Conservation (phyloP, 1,140 invertebrate species). For the Rhyzopertha dominica region DNA sequence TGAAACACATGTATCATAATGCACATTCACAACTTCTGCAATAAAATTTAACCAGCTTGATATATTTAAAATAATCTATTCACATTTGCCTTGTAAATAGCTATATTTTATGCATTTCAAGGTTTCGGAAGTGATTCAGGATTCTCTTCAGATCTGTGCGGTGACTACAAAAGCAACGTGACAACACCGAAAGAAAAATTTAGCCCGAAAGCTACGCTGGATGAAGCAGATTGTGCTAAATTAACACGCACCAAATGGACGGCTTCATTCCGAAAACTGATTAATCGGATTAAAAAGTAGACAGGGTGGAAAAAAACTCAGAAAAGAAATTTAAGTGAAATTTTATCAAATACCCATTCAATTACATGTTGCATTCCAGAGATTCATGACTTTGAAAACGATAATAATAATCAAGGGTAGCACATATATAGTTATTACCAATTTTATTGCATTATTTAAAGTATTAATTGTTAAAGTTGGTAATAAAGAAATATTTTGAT, state of each 20-base stretch:
- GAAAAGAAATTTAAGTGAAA: too few relatives aligned
- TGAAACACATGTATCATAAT: too few relatives aligned
- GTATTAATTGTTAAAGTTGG: too few relatives aligned
- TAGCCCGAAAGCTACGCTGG: conserved; percentile 34
- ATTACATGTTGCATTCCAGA: too few relatives aligned
- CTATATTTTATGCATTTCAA: conserved; percentile 14
- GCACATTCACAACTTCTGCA: too few relatives aligned
- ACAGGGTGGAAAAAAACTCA: too few relatives aligned
- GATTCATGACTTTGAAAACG: too few relatives aligned
- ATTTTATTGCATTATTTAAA: too few relatives aligned
- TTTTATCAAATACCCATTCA: too few relatives aligned
- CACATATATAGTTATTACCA: too few relatives aligned
- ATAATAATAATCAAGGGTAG: too few relatives aligned
- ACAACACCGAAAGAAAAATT: conserved; percentile 43
- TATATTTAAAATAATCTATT: neutral
- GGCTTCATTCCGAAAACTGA: conserved; percentile 41
- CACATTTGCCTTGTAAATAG: neutral
- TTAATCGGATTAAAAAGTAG: conserved; percentile 41
- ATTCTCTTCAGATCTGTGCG: conserved; percentile 43
- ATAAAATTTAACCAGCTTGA: neutral
- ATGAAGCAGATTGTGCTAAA: conserved; percentile 42
- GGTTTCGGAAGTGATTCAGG: conserved; percentile 44
- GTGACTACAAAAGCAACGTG: conserved; percentile 39
- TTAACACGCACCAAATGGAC: conserved; percentile 44
- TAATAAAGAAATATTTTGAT: too few relatives aligned